Evolutionary conservation across 2,888 invertebrate genomes (phyloP).

Genomic region (Spisula solida): DNA sequence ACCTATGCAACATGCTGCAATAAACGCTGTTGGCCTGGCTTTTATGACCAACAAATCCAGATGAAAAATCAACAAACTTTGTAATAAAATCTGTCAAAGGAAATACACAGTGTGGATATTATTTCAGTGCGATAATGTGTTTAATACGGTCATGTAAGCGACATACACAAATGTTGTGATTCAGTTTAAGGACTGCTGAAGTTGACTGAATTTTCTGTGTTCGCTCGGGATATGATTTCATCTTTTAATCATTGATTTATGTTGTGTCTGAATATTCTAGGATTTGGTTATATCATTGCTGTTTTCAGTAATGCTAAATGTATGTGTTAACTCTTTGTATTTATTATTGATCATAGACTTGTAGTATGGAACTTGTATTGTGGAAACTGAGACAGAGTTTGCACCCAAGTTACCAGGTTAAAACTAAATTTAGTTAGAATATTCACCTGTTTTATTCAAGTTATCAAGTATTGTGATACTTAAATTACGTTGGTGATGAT

Average conservation of each 20-base stretch:
- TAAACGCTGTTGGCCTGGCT: conserved; percentile 13
- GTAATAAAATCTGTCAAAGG: conserved; percentile 2
- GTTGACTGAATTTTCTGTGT: neutral
- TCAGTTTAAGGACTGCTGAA: neutral
- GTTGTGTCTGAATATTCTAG: neutral
- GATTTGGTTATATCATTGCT: neutral
- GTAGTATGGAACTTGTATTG: too few relatives aligned
- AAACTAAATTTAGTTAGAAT: too few relatives aligned
- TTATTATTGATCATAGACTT: too few relatives aligned
- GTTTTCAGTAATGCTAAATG: neutral
- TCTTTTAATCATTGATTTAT: neutral
- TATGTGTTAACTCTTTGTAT: too few relatives aligned
- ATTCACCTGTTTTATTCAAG: neutral
- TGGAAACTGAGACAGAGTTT: too few relatives aligned
- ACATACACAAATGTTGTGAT: neutral
- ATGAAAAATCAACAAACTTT: conserved; percentile 24
- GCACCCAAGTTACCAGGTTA: too few relatives aligned
- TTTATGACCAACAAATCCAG: conserved; percentile 12
- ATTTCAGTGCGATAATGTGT: neutral
- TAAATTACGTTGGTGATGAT: neutral
- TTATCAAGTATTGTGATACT: neutral
- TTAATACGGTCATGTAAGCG: neutral
- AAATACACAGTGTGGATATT: neutral
- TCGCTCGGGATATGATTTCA: neutral
- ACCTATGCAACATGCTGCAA: conserved; percentile 15